Percentiles rank a stretch among this genome's conserved stretches.
phyloP scores from a whole-genome alignment of 2,888 invertebrate species.

The Sialis fuliginosa region DNA sequence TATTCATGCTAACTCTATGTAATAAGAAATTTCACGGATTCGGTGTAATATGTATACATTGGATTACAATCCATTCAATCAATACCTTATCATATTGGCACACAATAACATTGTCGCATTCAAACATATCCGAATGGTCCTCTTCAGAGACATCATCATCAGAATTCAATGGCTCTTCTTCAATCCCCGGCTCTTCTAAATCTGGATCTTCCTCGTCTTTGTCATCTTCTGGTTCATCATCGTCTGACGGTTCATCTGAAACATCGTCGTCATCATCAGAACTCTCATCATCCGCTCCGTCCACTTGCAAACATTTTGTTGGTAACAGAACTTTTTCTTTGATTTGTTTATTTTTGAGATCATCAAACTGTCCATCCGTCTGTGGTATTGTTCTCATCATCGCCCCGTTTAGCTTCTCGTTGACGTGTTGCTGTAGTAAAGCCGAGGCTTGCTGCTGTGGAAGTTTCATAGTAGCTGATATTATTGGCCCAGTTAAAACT shows the following conservation, averaged over 20 bases:
- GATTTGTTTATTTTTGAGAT: no score
- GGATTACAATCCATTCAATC: slow-evolving; percentile 4
- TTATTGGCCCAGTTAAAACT: slow-evolving; percentile 72
- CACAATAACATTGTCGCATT: slow-evolving; percentile 97
- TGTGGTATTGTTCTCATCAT: slow-evolving; percentile 11
- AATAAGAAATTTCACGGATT: no score
- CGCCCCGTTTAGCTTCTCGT: slow-evolving; percentile 49
- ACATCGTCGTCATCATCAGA: slow-evolving; percentile 65
- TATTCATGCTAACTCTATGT: no score
- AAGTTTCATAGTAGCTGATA: slow-evolving; percentile 76
- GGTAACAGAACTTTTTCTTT: neutral
- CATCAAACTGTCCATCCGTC: slow-evolving; percentile 17
- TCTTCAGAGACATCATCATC: slow-evolving; percentile 97
- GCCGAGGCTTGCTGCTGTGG: slow-evolving; percentile 67
- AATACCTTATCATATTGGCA: slow-evolving; percentile 97
- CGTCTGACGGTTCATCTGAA: slow-evolving; percentile 42
- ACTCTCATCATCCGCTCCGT: slow-evolving; percentile 36
- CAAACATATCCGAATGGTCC: slow-evolving; percentile 86
- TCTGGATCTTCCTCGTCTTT: slow-evolving; percentile 39
- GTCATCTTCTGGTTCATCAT: slow-evolving; percentile 46
- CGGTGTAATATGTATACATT: no score
- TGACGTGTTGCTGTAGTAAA: slow-evolving; percentile 76
- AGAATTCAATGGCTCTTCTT: slow-evolving; percentile 84
- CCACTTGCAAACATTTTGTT: slow-evolving; percentile 18
- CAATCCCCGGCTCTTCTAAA: slow-evolving; percentile 22